Conservation (phyloP, 2,113 vertebrate genomes). For the Furnarius figulus region DNA sequence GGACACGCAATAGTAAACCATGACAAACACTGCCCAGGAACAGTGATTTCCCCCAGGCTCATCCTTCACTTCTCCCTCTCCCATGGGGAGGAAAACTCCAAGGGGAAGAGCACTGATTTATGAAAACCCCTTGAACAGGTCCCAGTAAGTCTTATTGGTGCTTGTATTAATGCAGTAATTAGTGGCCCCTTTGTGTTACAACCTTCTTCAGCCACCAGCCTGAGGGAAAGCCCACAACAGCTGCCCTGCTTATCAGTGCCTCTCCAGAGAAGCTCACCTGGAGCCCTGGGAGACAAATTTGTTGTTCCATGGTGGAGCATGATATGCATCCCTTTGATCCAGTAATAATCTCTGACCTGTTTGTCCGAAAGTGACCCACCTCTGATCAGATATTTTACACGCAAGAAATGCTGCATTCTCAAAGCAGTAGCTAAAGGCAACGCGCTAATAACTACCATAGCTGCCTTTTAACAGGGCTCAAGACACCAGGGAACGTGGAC, state of each 20-base stretch:
- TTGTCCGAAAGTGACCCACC: not conserved
- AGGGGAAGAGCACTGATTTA: not conserved
- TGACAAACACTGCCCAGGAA: not conserved
- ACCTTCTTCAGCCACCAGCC: not conserved
- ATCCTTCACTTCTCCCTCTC: not conserved
- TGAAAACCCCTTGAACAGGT: not conserved
- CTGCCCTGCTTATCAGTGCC: not conserved
- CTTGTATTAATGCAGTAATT: not conserved
- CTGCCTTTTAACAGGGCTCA: not conserved
- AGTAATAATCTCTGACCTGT: not conserved
- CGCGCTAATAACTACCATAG: not conserved
- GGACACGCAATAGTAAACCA: not conserved
- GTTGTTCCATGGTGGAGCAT: not conserved
- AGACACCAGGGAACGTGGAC: not conserved
- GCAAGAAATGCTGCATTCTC: not conserved
- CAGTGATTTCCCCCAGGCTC: not conserved
- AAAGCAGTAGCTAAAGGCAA: not conserved
- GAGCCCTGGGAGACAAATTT: not conserved
- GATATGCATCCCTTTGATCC: not conserved
- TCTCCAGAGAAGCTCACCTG: not conserved
- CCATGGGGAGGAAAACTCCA: fast-evolving
- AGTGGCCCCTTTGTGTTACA: not conserved
- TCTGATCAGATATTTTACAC: not conserved
- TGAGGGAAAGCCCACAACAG: not conserved
- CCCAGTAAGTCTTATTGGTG: fast-evolving